Base-by-base conservation (phyloP, 2,113 vertebrate species). In the Xyrauchen texanus region DNA sequence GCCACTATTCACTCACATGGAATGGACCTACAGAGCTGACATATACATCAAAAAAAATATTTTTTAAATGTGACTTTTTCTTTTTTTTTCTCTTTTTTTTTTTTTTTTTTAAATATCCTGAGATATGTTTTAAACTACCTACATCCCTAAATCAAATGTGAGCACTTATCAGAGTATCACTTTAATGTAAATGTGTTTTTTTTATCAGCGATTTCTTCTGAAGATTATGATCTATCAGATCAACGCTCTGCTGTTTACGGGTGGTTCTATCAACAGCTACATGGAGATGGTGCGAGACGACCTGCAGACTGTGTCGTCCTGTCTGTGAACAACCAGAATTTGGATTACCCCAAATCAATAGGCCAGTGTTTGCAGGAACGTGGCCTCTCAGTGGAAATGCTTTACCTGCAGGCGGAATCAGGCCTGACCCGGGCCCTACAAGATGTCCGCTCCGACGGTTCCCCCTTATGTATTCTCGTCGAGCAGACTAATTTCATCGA, bases 401-500 rank as follows among this genome's bases (percentile, higher is more conserved):
- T 93, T 87, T 91, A 89, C 85, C 88, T 94, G 88, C 85, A 87
- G 3, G 90, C 86, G 77, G 92, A 93, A 79, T 92, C 88, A 34
- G 87, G 86, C 87, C 90, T 95, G 82, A 88, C 91, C 78, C 86
- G 63, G 53, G 90, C 88, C 58, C 90, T 94, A 78, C 92, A 94
- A 88, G 92, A 95, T 87, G 89, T 94, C 90, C 92, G 93, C 88
- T 92, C 91, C 46, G 86, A 91, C 16, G 90, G 90, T 64, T 95
- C 91, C 86, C 91, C 92, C 58, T 94, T 95, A 90, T 95, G 89
- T 92, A 88, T 94, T 91, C 92, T 94, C 87, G 89, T 94, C 76
- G 90, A 94, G 88, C 91, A 92, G 88, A 93, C 90, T 87, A 91
- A 91, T 21, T 92, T 82, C 88, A 91, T 83, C 86, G 83, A 78